phyloP scores from a whole-genome alignment of 2,888 invertebrate genomes.

The Dastarcus helophoroides region DNA sequence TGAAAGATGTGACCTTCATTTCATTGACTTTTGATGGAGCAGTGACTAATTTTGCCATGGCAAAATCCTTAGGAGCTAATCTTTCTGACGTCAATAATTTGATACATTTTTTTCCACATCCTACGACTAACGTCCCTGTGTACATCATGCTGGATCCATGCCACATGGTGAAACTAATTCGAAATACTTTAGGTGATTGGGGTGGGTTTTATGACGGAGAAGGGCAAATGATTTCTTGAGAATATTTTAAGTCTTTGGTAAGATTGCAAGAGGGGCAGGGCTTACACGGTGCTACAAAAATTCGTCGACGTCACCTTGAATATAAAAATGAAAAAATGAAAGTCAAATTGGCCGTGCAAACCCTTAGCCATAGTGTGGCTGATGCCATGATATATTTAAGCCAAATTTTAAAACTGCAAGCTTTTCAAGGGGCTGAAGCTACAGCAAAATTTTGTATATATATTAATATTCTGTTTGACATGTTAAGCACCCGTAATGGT shows the following conservation, averaged over 20 bases:
- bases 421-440: too few species aligned
- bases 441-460: too few species aligned
- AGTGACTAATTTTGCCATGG: slow-evolving; percentile 5
- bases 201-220: slow-evolving; percentile 1
- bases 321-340: too few species aligned
- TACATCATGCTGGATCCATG: slow-evolving; percentile 4
- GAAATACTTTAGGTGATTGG: slow-evolving; percentile 2
- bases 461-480: too few species aligned
- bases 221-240: slow-evolving; percentile 1
- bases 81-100: neutral
- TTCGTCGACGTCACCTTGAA: too few species aligned
- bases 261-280: too few species aligned
- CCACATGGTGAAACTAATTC: slow-evolving; percentile 4
- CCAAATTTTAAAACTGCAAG: too few species aligned
- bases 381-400: too few species aligned
- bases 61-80: slow-evolving; percentile 1
- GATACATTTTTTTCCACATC: slow-evolving; percentile 3
- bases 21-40: slow-evolving; percentile 12
- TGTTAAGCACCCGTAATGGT: neutral
- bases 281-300: too few species aligned
- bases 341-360: too few species aligned
- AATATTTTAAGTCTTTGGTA: neutral
- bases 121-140: slow-evolving; percentile 3
- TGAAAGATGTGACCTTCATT: slow-evolving; percentile 5
- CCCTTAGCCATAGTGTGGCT: too few species aligned